These are phyloP conservation scores for Rhinatrema bivittatum DNA, from an alignment of 2,797 vertebrate species.

Conservation along the genomic window DNA sequence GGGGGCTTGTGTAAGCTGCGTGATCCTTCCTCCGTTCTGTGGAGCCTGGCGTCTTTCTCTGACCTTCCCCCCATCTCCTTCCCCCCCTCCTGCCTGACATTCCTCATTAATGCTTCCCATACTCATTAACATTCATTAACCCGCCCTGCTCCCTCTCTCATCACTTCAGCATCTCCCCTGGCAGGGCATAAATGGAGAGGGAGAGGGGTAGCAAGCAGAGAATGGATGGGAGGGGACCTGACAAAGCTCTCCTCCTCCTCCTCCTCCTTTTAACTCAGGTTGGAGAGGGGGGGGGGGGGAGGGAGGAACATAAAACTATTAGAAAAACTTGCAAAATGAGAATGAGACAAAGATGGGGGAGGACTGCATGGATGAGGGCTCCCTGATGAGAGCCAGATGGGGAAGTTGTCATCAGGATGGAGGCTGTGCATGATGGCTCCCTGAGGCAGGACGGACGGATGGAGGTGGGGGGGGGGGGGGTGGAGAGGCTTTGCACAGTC, in stretches of 20 bases:
- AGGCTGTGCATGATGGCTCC: neutral
- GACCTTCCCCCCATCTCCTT: accelerated
- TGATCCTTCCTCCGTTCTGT: neutral
- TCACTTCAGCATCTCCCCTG: conserved; percentile 10
- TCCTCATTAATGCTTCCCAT: conserved; percentile 25
- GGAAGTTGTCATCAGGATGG: too few species aligned
- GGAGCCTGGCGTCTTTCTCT: neutral
- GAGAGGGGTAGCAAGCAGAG: conserved; percentile 12
- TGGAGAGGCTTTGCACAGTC: too few species aligned
- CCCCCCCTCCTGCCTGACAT: neutral
- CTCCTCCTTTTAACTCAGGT: too few species aligned
- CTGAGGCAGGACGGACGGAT: neutral
- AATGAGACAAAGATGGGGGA: neutral
- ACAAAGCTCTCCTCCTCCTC: neutral
- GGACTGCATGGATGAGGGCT: neutral
- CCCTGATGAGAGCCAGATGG: neutral
- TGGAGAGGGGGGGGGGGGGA: neutral
- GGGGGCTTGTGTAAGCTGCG: neutral
- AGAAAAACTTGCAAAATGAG: neutral
- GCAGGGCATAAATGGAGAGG: conserved; percentile 13
- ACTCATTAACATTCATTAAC: conserved; percentile 23
- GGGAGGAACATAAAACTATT: neutral
- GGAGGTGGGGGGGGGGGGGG: too few species aligned
- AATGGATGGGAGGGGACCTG: too few species aligned
- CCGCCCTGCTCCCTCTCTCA: conserved; percentile 15